phyloP scores from a whole-genome alignment of 2,113 vertebrate species.

The Psophia crepitans region DNA sequence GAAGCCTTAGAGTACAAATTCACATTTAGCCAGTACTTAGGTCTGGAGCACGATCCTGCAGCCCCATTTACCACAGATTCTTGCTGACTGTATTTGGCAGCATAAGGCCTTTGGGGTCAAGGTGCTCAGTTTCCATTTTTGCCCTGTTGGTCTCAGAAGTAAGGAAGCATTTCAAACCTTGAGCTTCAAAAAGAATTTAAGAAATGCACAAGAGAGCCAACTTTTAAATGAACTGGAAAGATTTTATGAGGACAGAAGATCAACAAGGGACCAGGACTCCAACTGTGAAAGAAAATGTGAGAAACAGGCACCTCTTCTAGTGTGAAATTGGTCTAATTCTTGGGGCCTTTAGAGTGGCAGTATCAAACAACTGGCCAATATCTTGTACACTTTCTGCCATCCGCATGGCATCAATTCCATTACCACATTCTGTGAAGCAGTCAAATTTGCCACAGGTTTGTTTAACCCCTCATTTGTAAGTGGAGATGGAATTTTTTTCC shows the following conservation, averaged over 20 bases:
- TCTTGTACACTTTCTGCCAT: conserved; percentile 1
- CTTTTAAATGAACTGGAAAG: conserved; percentile 71
- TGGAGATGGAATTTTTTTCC: background rate
- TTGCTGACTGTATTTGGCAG: conserved; percentile 19
- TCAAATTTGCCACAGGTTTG: conserved; percentile 2
- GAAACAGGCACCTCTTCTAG: conserved; percentile 51
- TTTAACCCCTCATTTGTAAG: conserved; percentile 36
- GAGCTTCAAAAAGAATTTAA: conserved; percentile 43
- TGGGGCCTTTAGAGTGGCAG: conserved; percentile 46
- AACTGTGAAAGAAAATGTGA: conserved; percentile 68
- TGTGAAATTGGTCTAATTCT: conserved; percentile 67
- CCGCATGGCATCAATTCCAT: conserved; percentile 24
- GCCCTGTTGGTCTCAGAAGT: background rate
- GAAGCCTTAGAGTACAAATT: background rate
- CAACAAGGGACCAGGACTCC: conserved; percentile 59
- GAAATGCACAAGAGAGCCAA: conserved; percentile 66
- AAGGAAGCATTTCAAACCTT: conserved; percentile 34
- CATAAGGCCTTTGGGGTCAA: conserved; percentile 21
- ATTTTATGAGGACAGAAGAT: conserved; percentile 65
- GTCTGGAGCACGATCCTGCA: background rate
- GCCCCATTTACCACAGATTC: background rate
- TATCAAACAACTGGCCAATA: conserved; percentile 55
- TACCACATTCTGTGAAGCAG: conserved; percentile 50
- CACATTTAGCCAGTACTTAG: background rate
- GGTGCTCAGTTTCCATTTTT: conserved; percentile 40